Conservation (phyloP, 2,888 invertebrate genomes). For the Galeopsomyia nigrocyanea region DNA sequence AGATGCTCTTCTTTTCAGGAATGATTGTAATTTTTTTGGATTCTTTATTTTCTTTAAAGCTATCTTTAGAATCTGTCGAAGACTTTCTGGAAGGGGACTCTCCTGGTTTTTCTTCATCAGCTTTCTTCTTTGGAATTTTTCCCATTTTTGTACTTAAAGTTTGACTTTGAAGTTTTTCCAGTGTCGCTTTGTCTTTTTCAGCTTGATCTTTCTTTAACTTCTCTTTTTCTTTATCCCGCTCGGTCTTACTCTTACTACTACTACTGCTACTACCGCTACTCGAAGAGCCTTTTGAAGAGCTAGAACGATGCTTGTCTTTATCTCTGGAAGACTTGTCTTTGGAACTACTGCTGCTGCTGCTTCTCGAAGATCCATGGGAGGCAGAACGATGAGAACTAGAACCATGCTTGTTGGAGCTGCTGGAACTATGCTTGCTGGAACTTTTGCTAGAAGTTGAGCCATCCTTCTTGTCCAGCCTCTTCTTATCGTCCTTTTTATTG, state of each 20-base stretch:
- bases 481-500: conserved; percentile 69
- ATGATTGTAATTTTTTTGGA: conserved; percentile 61
- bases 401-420: conserved; percentile 56
- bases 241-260: conserved; percentile 60
- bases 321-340: conserved; percentile 63
- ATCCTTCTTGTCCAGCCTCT: conserved; percentile 63
- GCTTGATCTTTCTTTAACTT: conserved; percentile 70
- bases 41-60: conserved; percentile 63
- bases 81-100: conserved; percentile 58
- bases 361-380: conserved; percentile 59
- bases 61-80: conserved; percentile 64
- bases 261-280: conserved; percentile 40
- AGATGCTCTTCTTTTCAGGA: conserved; percentile 77
- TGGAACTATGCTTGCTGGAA: conserved; percentile 61
- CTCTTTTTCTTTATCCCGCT: conserved; percentile 69
- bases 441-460: conserved; percentile 64
- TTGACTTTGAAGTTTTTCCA: conserved; percentile 77
- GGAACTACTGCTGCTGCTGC: conserved; percentile 54
- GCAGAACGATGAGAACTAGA: conserved; percentile 56
- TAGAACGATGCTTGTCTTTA: conserved; percentile 61
- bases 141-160: conserved; percentile 80
- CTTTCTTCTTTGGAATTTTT: conserved; percentile 82
- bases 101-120: conserved; percentile 67
- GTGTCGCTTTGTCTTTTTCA: conserved; percentile 79
- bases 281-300: conserved; percentile 54